phyloP scores from a whole-genome alignment of 2,797 vertebrate genomes.

The Mormyrus hasselquistii region DNA sequence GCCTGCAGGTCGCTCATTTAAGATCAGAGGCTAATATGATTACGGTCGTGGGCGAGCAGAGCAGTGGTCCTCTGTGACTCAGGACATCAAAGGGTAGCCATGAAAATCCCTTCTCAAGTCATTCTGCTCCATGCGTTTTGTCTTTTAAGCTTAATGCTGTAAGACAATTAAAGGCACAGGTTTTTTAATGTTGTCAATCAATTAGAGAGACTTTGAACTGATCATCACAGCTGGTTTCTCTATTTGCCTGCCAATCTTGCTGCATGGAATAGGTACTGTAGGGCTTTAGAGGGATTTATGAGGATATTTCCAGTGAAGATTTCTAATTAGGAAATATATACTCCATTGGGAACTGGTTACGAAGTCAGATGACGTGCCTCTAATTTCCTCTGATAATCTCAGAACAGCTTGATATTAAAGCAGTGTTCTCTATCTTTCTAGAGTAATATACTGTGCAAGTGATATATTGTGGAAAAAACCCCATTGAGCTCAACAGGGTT shows the following conservation, averaged over 20 bases:
- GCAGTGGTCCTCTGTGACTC: slow-evolving; percentile 39
- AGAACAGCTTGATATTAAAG: not conserved
- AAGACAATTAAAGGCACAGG: not conserved
- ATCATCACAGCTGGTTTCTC: not conserved
- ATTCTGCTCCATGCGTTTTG: slow-evolving; percentile 32
- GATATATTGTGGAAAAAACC: not conserved
- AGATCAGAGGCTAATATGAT: slow-evolving; percentile 65
- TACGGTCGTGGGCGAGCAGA: slow-evolving; percentile 53
- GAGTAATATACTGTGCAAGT: not conserved
- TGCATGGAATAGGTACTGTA: not conserved
- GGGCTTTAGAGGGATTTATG: not conserved
- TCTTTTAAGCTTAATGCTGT: slow-evolving; percentile 12
- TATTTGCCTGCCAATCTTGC: not conserved
- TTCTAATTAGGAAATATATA: not conserved
- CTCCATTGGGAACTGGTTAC: not conserved
- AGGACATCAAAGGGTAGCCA: slow-evolving; percentile 56
- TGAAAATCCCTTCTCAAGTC: slow-evolving; percentile 30
- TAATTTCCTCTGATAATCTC: slow-evolving; percentile 1
- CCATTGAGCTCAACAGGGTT: slow-evolving; percentile 2
- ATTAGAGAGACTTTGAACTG: not conserved
- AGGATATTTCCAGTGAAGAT: not conserved
- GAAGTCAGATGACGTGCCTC: not conserved
- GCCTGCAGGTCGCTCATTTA: slow-evolving; percentile 49
- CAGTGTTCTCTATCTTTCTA: not conserved
- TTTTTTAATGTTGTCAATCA: not conserved